Evolutionary conservation across 2,797 vertebrate genomes (phyloP).

Genomic region (Galagoides demidoff): DNA sequence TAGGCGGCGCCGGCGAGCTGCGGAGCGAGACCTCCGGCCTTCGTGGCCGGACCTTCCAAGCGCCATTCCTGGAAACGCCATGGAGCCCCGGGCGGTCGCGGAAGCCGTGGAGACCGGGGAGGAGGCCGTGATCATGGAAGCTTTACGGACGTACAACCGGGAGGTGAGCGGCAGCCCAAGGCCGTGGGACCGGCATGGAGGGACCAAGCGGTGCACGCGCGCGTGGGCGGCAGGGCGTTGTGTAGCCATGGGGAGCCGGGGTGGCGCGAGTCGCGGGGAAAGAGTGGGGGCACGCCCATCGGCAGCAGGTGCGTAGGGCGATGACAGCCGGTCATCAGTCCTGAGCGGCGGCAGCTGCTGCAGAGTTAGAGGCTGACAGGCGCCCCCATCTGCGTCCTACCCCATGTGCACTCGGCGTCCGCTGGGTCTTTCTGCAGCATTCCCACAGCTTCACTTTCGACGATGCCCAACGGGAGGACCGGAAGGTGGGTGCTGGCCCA

Average conservation of each 20-base stretch:
- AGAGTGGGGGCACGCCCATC: background rate
- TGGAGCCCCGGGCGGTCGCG: conserved; percentile 91
- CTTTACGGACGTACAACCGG: conserved; percentile 91
- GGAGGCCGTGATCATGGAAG: conserved; percentile 89
- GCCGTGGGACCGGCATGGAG: background rate
- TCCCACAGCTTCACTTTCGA: conserved; percentile 78
- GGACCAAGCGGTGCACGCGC: too few species aligned
- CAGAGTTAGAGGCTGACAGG: background rate
- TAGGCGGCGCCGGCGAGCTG: background rate
- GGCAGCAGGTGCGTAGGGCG: background rate
- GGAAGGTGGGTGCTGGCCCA: conserved; percentile 69
- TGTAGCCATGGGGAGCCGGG: background rate
- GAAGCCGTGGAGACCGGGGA: conserved; percentile 91
- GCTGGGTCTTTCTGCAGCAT: conserved; percentile 58
- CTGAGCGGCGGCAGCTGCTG: background rate
- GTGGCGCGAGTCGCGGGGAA: background rate
- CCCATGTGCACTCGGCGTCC: background rate
- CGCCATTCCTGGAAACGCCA: conserved; percentile 71
- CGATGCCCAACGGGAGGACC: conserved; percentile 65
- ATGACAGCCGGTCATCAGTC: background rate
- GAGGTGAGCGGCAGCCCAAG: conserved; percentile 89
- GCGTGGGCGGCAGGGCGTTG: background rate
- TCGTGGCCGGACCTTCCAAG: background rate
- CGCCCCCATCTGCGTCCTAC: background rate
- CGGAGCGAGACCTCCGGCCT: accelerated